Percentiles rank a stretch among this genome's conserved stretches.
Evolutionary conservation across 2,113 vertebrate species (phyloP).

Genomic region (Oncorhynchus keta): DNA sequence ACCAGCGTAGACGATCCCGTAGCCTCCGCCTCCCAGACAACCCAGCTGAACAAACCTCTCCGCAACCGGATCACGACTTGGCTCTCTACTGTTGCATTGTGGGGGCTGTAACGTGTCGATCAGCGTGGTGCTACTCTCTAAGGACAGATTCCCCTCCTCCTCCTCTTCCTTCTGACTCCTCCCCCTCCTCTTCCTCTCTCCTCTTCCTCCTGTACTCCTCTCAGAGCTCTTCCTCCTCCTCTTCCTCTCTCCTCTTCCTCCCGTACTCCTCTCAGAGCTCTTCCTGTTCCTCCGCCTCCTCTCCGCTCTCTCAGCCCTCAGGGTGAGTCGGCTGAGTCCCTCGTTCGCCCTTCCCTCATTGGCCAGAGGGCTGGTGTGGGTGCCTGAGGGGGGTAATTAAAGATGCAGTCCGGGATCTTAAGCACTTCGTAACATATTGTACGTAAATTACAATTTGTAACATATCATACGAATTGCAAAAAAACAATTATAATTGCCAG

Average conservation of each 20-base stretch:
- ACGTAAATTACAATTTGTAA: no score
- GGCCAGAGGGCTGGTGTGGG: background rate
- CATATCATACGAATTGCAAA: no score
- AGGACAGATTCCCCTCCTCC: no score
- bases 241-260: background rate
- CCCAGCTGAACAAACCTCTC: background rate
- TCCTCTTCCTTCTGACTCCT: no score
- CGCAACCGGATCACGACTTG: background rate
- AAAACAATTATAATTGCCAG: no score
- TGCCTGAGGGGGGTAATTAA: background rate
- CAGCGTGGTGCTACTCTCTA: no score
- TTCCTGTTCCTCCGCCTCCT: background rate
- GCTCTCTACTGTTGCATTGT: no score
- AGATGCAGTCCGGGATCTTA: no score
- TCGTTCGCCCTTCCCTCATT: background rate
- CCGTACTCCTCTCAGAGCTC: background rate
- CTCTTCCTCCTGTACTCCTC: background rate
- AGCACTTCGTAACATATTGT: no score
- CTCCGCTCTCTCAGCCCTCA: background rate
- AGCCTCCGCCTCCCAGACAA: background rate
- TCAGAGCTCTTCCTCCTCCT: no score
- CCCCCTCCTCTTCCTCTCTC: background rate
- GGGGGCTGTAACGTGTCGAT: no score
- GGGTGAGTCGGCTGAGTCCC: background rate
- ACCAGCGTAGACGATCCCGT: constrained; percentile 4